phyloP scores from a whole-genome alignment of 2,888 invertebrate genomes.

The Lepidocyrtoides sp. region DNA sequence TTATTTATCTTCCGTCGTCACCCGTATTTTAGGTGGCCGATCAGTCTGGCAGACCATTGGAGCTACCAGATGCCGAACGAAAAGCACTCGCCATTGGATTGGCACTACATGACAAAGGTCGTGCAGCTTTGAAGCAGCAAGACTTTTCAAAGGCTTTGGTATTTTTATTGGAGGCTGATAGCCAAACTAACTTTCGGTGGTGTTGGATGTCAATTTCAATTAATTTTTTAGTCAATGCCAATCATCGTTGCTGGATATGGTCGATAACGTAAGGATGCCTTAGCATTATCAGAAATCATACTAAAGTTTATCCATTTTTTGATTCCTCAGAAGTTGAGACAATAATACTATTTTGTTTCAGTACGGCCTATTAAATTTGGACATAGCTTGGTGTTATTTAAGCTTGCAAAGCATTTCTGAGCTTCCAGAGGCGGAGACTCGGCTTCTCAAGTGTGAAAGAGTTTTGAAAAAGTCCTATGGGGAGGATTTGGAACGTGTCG shows the following conservation, averaged over 20 bases:
- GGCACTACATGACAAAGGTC: constrained; percentile 93
- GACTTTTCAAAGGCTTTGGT: constrained; percentile 91
- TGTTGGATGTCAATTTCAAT: background rate
- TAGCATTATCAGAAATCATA: no score
- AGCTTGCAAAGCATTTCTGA: constrained; percentile 91
- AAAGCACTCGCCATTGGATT: constrained; percentile 92
- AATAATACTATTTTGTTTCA: no score
- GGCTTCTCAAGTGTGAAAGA: constrained; percentile 90
- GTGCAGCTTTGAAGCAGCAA: constrained; percentile 89
- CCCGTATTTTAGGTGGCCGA: constrained; percentile 88
- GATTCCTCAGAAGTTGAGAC: no score
- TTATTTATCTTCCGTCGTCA: no score
- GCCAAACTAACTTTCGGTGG: constrained; percentile 85
- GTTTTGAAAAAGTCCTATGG: constrained; percentile 91
- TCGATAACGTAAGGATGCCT: constrained; percentile 90
- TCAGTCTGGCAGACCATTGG: constrained; percentile 92
- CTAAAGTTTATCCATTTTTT: background rate
- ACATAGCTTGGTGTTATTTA: constrained; percentile 96
- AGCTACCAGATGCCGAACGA: constrained; percentile 91
- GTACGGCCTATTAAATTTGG: constrained; percentile 93
- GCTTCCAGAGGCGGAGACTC: constrained; percentile 91
- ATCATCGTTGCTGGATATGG: constrained; percentile 90
- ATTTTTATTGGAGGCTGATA: constrained; percentile 92
- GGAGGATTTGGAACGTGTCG: constrained; percentile 89
- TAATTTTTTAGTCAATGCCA: constrained; percentile 89